Evolutionary conservation across 2,888 invertebrate genomes (phyloP), one percentile per base, ranked within the genome.

Genomic region (Elegia similella): DNA sequence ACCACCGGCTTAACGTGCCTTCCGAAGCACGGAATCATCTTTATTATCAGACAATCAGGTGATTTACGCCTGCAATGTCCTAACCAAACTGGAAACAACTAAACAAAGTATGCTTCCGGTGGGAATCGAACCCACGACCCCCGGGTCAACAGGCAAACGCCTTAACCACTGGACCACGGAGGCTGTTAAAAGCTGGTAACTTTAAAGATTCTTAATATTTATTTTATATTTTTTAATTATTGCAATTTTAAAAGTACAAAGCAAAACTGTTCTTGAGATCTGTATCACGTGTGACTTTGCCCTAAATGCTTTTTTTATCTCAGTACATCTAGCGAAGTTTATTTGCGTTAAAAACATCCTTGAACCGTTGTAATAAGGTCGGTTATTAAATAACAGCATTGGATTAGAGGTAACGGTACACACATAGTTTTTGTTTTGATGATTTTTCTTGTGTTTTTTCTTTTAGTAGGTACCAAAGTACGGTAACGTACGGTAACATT

Each of bases 271-370:
- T 55, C 10, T 15, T 43, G 6, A 12, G 54, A 55, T 55, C 2
- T 10, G 12, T 55, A 55, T 55, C 54, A 46, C 54, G 54, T 55
- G 54, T 54, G 54, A 54, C 30, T 55, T 34, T 16, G 54, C 54
- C 54, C 44, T 55, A 55, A 62, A 59, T 56, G 56, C 43, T 56
- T 34, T 55, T 59, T 57, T 62, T 58, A 62, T 62, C 62, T 55
- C 43, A 48, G 52, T 42, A 38, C 47, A 59, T 62, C 62, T 47
- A 46, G 42, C 47, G 52, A n/a, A 55, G 12, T 48, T n/a, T 44
- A 6, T 32, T 3, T 38, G 29, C 52, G 15, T 43, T 7, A 0
- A 1, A 43, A 7, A 48, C 3, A 7, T 12, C 52, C 17, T 56
- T 56, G 50, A 44, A 8, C 1, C 5, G 7, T 42, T 12, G 56